Conservation (phyloP, 2,113 vertebrate species). For the Lamprotornis superbus region DNA sequence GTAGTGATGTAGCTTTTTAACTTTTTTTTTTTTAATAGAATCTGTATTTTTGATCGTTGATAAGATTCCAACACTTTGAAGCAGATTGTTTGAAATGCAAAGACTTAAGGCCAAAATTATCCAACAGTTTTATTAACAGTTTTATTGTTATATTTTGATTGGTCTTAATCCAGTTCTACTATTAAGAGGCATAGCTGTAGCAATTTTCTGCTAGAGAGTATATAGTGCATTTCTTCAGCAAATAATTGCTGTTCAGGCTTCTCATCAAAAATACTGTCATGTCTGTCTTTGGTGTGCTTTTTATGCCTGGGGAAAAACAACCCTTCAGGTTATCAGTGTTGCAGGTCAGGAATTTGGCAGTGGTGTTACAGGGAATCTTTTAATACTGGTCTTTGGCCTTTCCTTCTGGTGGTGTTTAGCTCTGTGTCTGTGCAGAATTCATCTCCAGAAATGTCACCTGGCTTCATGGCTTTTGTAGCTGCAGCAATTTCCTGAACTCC, state of each 20-base stretch:
- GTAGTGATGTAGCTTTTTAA: not conserved
- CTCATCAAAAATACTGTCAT: not conserved
- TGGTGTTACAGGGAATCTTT: not conserved
- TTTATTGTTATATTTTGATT: not conserved
- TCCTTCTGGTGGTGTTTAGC: not conserved
- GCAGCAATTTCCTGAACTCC: not conserved
- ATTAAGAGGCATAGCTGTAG: not conserved
- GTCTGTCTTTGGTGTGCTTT: not conserved
- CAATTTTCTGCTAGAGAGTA: not conserved
- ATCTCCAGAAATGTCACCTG: not conserved
- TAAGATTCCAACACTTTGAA: not conserved
- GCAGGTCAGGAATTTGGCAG: not conserved
- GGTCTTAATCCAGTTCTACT: not conserved
- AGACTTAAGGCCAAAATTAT: not conserved
- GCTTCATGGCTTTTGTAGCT: not conserved
- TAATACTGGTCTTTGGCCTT: not conserved
- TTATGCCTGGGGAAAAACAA: not conserved
- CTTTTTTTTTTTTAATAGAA: not conserved
- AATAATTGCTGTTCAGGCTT: not conserved
- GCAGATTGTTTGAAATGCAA: slow-evolving; percentile 4
- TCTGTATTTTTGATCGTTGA: slow-evolving; percentile 19
- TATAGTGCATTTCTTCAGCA: not conserved
- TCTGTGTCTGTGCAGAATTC: not conserved
- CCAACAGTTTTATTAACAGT: not conserved
- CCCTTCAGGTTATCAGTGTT: accelerated